Evolutionary conservation across 2,888 invertebrate species (phyloP), one percentile per base, ranked within the genome.

Genomic region (Steinernema carpocapsae): DNA sequence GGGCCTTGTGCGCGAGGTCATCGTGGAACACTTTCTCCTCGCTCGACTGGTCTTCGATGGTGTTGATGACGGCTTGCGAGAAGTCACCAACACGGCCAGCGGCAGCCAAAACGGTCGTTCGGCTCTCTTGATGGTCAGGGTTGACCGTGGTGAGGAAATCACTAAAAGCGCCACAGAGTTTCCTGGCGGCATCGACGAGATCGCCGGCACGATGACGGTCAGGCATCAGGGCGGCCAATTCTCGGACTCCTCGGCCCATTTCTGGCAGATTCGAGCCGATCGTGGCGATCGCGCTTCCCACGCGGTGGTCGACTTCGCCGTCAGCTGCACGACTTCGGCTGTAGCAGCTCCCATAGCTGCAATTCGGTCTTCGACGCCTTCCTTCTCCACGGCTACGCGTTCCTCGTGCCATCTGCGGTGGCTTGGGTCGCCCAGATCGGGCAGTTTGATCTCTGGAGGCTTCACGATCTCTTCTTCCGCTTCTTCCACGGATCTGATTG

Each of bases 311-410:
- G 10, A 96, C 93, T 83, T 96, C 88, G 85, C 93, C 0, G 95
- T 95, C 75, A 94, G 90, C 0, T 94, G 94, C 75, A 96, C 93
- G 71, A 97, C 94, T 75, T 97, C 95, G 10, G 99, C 99, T 0
- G 97, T 99, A 74, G 97, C 97, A 0, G 97, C 97, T 89, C 94
- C 97, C 96, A 99, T 97, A 76, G 97, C 97, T 4, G 97, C 97
- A 84, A 99, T 93, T 89, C 97, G 95, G 72, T 95, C 95, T 80
- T 94, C 94, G 74, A 99, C 94, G 82, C 93, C 94, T 90, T 97
- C 97, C 89, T 94, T 94, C 88, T 94, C 94, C 74, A 95, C 93
- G 89, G 96, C 97, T 89, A 96, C 90, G 0, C 94, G 94, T 78
- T 94, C 93, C 88, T 95, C 94, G 89, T 94, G 94, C 95, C 97